Conservation (phyloP, 1,140 invertebrate genomes). For the Caerostris darwini region DNA sequence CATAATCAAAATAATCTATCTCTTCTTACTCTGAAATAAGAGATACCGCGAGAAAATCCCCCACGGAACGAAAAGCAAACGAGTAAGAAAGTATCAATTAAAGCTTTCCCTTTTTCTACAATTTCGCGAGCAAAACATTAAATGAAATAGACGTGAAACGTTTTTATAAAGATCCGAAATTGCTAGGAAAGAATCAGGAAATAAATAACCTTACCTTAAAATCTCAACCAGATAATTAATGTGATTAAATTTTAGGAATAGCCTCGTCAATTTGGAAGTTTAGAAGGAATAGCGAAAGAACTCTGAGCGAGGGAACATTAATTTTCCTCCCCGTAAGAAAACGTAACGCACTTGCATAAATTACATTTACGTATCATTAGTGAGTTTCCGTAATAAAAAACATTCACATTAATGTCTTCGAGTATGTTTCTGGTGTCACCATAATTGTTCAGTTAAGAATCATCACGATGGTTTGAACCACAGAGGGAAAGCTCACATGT, state of each 20-base stretch:
- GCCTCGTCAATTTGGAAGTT: slow-evolving; percentile 57
- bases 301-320: not conserved
- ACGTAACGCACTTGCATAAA: slow-evolving; percentile 47
- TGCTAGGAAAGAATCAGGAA: slow-evolving; percentile 12
- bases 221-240: slow-evolving; percentile 66
- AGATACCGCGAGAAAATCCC: not conserved
- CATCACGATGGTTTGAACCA: slow-evolving; percentile 43
- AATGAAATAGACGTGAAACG: slow-evolving; percentile 54
- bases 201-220: slow-evolving; percentile 63
- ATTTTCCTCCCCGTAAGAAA: slow-evolving; percentile 61
- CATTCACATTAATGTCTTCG: slow-evolving; percentile 56
- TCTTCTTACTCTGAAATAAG: not conserved
- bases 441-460: slow-evolving; percentile 62
- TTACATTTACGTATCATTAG: slow-evolving; percentile 73
- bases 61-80: not conserved
- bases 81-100: slow-evolving; percentile 57
- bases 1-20: not conserved
- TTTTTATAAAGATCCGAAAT: slow-evolving; percentile 52
- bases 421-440: slow-evolving; percentile 58
- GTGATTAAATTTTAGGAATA: slow-evolving; percentile 62
- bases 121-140: slow-evolving; percentile 43
- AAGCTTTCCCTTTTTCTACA: slow-evolving; percentile 18
- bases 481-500: slow-evolving; percentile 25
- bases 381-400: slow-evolving; percentile 64
- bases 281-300: slow-evolving; percentile 36